phyloP scores from a whole-genome alignment of 2,888 invertebrate genomes.

The Carterocephalus palaemon region DNA sequence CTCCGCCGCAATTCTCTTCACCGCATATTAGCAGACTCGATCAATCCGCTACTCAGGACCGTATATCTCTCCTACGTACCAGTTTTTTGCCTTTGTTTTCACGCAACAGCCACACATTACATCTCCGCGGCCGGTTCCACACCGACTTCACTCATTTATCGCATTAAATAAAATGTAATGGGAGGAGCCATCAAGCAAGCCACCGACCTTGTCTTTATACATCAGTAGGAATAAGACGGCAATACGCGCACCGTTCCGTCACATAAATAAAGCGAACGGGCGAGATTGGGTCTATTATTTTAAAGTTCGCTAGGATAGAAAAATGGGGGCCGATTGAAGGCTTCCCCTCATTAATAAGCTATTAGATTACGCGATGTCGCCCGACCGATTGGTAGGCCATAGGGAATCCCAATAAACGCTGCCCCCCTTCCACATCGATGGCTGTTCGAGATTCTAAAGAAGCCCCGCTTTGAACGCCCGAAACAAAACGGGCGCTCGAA shows the following conservation, averaged over 20 bases:
- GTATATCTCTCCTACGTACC: constrained; percentile 59
- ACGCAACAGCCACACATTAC: constrained; percentile 69
- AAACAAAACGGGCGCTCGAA: constrained; percentile 75
- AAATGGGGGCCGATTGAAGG: constrained; percentile 68
- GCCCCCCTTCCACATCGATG: constrained; percentile 76
- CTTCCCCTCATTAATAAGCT: constrained; percentile 78
- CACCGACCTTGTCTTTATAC: constrained; percentile 66
- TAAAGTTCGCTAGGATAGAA: constrained; percentile 71
- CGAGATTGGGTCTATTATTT: constrained; percentile 63
- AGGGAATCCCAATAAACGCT: constrained; percentile 76
- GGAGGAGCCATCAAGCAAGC: constrained; percentile 65
- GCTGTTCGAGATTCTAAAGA: constrained; percentile 77
- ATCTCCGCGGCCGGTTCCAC: constrained; percentile 64
- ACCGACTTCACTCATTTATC: constrained; percentile 68
- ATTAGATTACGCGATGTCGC: constrained; percentile 75
- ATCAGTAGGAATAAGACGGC: constrained; percentile 64
- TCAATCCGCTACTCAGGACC: constrained; percentile 58
- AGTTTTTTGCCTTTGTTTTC: constrained; percentile 73
- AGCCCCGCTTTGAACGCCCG: constrained; percentile 69
- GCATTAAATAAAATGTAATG: constrained; percentile 75
- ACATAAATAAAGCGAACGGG: constrained; percentile 54
- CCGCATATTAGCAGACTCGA: constrained; percentile 60
- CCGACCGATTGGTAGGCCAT: constrained; percentile 74
- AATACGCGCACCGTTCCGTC: constrained; percentile 50
- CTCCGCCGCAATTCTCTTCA: constrained; percentile 61